Evolutionary conservation across 2,888 invertebrate species (phyloP).

Genomic region (Junonia oenone): DNA sequence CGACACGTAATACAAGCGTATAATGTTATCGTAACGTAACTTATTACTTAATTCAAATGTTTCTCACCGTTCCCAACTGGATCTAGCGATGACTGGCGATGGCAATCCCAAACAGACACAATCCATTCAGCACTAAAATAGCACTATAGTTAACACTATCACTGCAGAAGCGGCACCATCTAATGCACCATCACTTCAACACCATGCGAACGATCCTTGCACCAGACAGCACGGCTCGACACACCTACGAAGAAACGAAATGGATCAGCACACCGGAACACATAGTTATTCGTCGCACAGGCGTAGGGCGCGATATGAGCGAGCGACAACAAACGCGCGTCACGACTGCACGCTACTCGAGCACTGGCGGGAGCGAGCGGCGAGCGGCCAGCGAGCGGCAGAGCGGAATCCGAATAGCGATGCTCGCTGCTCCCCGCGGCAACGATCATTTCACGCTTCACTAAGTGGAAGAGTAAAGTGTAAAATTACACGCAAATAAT

Average conservation of each 20-base stretch:
- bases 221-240: constrained; percentile 41
- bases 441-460: constrained; percentile 64
- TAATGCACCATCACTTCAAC: constrained; percentile 73
- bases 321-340: constrained; percentile 43
- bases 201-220: constrained; percentile 61
- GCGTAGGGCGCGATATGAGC: constrained; percentile 31
- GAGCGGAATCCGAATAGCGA: constrained; percentile 51
- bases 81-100: constrained; percentile 69
- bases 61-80: constrained; percentile 73
- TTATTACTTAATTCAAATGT: constrained; percentile 24
- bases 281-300: constrained; percentile 40
- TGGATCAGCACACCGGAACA: constrained; percentile 51
- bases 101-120: constrained; percentile 75
- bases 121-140: constrained; percentile 69
- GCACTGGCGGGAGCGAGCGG: constrained; percentile 46
- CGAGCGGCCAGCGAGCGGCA: constrained; percentile 29
- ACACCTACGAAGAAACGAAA: constrained; percentile 69
- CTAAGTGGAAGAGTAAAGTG: constrained; percentile 60
- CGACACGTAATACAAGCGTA: constrained; percentile 21
- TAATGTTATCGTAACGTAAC: not conserved
- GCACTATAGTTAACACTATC: constrained; percentile 72
- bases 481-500: constrained; percentile 61
- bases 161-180: constrained; percentile 65
- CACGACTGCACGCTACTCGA: constrained; percentile 51
- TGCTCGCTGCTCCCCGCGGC: constrained; percentile 38